Base-by-base conservation (phyloP, 2,888 invertebrate genomes). In the Agrochola macilenta region DNA sequence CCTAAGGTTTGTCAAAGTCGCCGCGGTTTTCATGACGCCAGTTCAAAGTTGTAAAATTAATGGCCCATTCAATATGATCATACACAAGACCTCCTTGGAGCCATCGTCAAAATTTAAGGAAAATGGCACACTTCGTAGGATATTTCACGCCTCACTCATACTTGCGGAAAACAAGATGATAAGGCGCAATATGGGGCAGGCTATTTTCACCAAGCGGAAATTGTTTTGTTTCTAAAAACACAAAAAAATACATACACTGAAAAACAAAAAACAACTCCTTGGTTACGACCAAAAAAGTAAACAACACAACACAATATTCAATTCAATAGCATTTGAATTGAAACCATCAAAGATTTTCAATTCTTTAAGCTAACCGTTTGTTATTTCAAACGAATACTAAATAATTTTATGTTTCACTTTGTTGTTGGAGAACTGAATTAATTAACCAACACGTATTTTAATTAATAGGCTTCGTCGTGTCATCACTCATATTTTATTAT, bases 11-110 rank as follows among this genome's bases (percentile, higher is more conserved):
- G 65, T 74, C 26, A 43, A 43, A 1, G 23, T 69, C 76, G 60
- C 70, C 54, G 70, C 72, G 70, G 69, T 79, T 79, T 30, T 17
- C 43, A 39, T 65, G 89, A 78, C 86, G 86, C 84, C 89, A 14
- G 70, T 69, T 78, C 23, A 57, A 65, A 79, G 76, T 65, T 75
- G 63, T 88, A 74, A 89, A 88, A 79, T 81, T 86, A 82, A 88
- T 84, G 63, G 74, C 66, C 79, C 76, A 81, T 87, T 83, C 74
- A 81, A 79, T 49, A 71, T 64, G 39, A 73, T 83, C 82, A 49
- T 54, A 23, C 39, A 79, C 71, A 58, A 39, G 57, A 69, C 68
- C 71, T 76, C 66, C 64, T 69, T 46, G 11, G 39, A 76, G 49
- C 5, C 39, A 52, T 66, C 12, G 49, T 74, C 72, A 58, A 76